Percentiles rank a stretch among this genome's conserved stretches.
phyloP scores from a whole-genome alignment of 2,797 vertebrate species.

The Chaetodon trifasciatus region DNA sequence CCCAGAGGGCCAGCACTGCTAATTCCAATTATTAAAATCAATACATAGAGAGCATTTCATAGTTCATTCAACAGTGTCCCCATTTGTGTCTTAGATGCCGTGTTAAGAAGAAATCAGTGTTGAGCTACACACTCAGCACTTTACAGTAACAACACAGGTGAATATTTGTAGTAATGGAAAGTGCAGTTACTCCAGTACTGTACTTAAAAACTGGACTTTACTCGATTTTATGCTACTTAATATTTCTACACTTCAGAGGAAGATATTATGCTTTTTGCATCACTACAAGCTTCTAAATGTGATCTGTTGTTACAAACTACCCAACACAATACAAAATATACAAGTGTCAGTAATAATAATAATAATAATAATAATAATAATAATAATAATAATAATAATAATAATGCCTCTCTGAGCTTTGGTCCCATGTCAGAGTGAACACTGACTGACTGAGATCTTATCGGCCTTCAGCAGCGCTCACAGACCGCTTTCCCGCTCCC shows the following conservation, averaged over 20 bases:
- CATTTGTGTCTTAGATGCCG: not conserved
- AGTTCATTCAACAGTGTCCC: not conserved
- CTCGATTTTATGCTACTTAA: not conserved
- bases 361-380: too few relatives aligned
- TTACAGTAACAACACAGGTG: not conserved
- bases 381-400: too few relatives aligned
- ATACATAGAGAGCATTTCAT: not conserved
- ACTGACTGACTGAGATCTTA: too few relatives aligned
- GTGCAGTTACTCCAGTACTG: too few relatives aligned
- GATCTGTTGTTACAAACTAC: too few relatives aligned
- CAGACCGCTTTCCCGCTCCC: constrained; percentile 6
- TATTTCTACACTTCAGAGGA: not conserved
- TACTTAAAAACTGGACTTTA: too few relatives aligned
- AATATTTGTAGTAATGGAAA: not conserved
- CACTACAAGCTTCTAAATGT: too few relatives aligned
- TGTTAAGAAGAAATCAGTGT: not conserved
- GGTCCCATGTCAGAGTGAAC: too few relatives aligned
- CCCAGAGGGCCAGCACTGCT: not conserved
- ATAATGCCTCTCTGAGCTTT: too few relatives aligned
- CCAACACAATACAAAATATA: too few relatives aligned
- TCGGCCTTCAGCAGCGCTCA: not conserved
- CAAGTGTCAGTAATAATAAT: too few relatives aligned
- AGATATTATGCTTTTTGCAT: not conserved
- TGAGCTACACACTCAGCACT: not conserved
- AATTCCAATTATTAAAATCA: not conserved